Percentiles rank a stretch among this genome's conserved stretches.
Conservation (phyloP, 2,797 vertebrate species). For the Acrocephalus scirpaceus region DNA sequence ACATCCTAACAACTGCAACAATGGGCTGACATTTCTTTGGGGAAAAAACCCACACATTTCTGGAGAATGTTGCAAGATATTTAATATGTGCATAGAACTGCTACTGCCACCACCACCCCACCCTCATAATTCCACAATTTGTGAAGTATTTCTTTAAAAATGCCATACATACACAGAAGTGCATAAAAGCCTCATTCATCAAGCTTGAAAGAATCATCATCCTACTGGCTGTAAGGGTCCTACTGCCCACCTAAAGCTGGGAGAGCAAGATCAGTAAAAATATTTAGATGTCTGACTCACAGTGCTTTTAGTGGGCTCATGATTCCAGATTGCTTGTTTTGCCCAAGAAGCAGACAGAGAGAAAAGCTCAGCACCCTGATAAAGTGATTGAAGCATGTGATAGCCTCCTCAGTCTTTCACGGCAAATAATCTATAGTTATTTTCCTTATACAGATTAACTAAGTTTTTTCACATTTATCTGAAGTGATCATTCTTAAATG, state of each 20-base stretch:
- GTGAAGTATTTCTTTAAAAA: not conserved
- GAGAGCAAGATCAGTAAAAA: not conserved
- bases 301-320: not conserved
- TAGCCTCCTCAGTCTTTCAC: not conserved
- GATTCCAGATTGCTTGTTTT: not conserved
- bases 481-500: not conserved
- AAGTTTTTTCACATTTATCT: constrained; percentile 11
- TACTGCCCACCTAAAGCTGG: not conserved
- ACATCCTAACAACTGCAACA: not conserved
- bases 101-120: too few species aligned
- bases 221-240: not conserved
- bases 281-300: not conserved
- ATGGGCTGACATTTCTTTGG: not conserved
- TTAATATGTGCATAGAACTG: not conserved
- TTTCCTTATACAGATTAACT: not conserved
- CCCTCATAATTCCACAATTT: not conserved
- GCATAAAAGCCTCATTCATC: not conserved
- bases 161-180: not conserved
- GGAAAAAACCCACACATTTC: rapidly evolving
- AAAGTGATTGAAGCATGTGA: not conserved
- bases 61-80: not conserved
- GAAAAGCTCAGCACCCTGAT: not conserved
- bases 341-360: not conserved
- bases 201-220: not conserved
- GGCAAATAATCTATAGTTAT: not conserved